Percentiles rank a stretch among this genome's conserved stretches.
phyloP scores from a whole-genome alignment of 2,888 invertebrate genomes.

The Peribatodes rhomboidaria region DNA sequence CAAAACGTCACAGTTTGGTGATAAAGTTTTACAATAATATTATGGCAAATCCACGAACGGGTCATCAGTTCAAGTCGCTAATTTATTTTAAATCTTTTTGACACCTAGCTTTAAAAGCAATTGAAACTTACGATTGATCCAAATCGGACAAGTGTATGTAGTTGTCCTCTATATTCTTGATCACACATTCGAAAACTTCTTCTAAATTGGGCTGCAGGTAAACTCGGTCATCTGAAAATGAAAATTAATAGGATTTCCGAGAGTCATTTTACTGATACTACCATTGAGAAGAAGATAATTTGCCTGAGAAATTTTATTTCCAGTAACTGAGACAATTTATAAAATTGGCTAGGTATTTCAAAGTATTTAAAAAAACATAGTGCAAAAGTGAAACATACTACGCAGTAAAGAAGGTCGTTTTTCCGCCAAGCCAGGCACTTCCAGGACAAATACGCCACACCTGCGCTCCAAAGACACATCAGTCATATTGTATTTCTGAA shows the following conservation, averaged over 20 bases:
- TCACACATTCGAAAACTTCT: constrained; percentile 70
- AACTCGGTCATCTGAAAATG: constrained; percentile 82
- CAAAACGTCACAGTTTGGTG: too few species aligned
- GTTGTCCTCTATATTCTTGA: constrained; percentile 70
- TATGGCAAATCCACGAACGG: too few species aligned
- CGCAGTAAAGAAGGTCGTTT: constrained; percentile 89
- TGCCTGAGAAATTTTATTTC: too few species aligned
- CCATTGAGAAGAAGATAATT: too few species aligned
- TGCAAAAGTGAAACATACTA: constrained; percentile 50
- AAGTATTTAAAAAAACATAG: background rate
- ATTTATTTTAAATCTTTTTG: too few species aligned
- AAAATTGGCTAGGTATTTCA: too few species aligned
- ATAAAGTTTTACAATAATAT: too few species aligned
- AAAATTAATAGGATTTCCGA: too few species aligned
- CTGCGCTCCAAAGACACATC: constrained; percentile 56
- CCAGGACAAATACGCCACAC: constrained; percentile 71
- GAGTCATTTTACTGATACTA: too few species aligned
- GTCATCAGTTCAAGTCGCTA: too few species aligned
- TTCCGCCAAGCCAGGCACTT: constrained; percentile 89
- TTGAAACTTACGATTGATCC: constrained; percentile 64
- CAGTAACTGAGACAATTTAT: too few species aligned
- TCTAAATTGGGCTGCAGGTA: constrained; percentile 65
- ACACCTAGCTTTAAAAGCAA: too few species aligned
- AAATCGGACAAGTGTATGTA: constrained; percentile 68
- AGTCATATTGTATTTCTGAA: constrained; percentile 73